Percentiles rank a stretch among this genome's conserved stretches.
phyloP scores from a whole-genome alignment of 1,140 invertebrate species.

The Drosophila leontia region DNA sequence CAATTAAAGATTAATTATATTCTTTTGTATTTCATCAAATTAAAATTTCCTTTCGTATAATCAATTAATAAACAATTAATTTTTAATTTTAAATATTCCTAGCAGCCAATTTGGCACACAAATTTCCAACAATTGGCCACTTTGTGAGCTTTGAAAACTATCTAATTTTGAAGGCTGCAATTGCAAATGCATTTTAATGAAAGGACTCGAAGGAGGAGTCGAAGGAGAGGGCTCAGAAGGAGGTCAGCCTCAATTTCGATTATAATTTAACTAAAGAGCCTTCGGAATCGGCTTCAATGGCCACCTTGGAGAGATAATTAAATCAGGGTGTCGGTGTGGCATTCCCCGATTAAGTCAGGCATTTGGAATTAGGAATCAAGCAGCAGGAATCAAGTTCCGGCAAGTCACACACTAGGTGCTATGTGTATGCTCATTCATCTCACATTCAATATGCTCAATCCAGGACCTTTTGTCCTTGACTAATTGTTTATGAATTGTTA shows the following conservation, averaged over 20 bases:
- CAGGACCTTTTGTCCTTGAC: slow-evolving; percentile 18
- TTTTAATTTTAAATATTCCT: background rate
- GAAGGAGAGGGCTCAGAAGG: background rate
- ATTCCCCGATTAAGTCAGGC: slow-evolving; percentile 17
- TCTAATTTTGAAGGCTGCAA: background rate
- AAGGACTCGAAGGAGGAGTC: too few relatives aligned
- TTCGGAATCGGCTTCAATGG: slow-evolving; percentile 1
- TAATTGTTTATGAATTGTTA: slow-evolving; percentile 41
- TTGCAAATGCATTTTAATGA: background rate
- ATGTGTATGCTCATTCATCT: slow-evolving; percentile 24
- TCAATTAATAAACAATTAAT: background rate
- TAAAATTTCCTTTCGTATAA: too few relatives aligned
- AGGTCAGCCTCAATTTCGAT: background rate
- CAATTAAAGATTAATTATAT: too few relatives aligned
- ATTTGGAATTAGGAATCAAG: slow-evolving; percentile 4
- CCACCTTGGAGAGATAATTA: slow-evolving; percentile 15
- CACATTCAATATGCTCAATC: slow-evolving; percentile 33
- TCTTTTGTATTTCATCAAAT: too few relatives aligned
- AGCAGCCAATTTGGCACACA: background rate
- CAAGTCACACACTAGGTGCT: background rate
- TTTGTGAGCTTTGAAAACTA: background rate
- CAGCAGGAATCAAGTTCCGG: background rate
- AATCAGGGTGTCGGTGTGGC: slow-evolving; percentile 29
- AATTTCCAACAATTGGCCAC: background rate
- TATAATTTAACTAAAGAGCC: slow-evolving; percentile 25